These are phyloP conservation scores for Taurulus bubalis DNA, from an alignment of 2,113 vertebrate species.

Conservation along the genomic window DNA sequence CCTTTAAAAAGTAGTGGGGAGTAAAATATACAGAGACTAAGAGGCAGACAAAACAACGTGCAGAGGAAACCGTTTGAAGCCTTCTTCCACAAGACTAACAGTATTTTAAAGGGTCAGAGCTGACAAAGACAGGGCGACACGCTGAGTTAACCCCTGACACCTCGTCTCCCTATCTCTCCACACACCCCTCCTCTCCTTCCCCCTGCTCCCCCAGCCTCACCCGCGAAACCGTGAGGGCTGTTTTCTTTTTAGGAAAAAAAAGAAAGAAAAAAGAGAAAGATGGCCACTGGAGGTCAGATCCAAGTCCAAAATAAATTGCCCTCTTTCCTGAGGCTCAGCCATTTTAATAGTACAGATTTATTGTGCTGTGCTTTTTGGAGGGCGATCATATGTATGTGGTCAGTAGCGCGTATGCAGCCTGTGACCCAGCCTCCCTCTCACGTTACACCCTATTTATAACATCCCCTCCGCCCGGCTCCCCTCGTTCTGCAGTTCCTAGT, in stretches of 20 bases:
- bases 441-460: slow-evolving; percentile 99
- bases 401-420: slow-evolving; percentile 86
- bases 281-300: slow-evolving; percentile 73
- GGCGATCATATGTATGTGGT: slow-evolving; percentile 90
- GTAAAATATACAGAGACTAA: neutral
- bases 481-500: slow-evolving; percentile 86
- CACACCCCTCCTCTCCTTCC: slow-evolving; percentile 4
- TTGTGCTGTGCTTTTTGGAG: slow-evolving; percentile 85
- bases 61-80: slow-evolving; percentile 25
- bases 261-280: slow-evolving; percentile 38
- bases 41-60: neutral
- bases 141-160: slow-evolving; percentile 66
- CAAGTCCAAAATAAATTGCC: slow-evolving; percentile 73
- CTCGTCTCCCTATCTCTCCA: slow-evolving; percentile 20
- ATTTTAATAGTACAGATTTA: slow-evolving; percentile 83
- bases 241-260: slow-evolving; percentile 41
- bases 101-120: slow-evolving; percentile 54
- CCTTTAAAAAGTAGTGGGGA: neutral
- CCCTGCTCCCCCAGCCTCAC: slow-evolving; percentile 27
- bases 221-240: slow-evolving; percentile 45
- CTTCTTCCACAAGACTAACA: slow-evolving; percentile 20
- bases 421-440: slow-evolving; percentile 99
- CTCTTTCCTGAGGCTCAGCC: slow-evolving; percentile 74
- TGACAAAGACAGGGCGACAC: slow-evolving; percentile 54
- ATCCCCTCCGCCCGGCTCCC: slow-evolving; percentile 89